phyloP scores from a whole-genome alignment of 2,113 vertebrate species.

The Marmota monax region DNA sequence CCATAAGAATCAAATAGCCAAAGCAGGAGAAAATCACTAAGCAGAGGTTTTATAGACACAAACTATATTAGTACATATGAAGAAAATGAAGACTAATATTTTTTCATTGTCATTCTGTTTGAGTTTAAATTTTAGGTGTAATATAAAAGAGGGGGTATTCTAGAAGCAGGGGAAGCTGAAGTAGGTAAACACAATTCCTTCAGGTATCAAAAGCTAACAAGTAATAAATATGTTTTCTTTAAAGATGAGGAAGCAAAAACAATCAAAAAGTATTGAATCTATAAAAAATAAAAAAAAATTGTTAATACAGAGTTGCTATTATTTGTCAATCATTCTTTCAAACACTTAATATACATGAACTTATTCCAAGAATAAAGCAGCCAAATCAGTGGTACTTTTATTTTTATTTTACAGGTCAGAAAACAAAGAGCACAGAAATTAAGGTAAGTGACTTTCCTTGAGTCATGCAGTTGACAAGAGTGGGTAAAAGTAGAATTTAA shows the following conservation, averaged over 20 bases:
- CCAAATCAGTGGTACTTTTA: neutral
- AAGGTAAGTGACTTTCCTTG: neutral
- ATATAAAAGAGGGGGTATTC: neutral
- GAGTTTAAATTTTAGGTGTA: neutral
- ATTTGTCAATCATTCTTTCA: neutral
- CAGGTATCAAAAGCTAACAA: neutral
- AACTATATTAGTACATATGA: neutral
- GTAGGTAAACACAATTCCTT: neutral
- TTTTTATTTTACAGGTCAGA: neutral
- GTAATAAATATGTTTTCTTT: neutral
- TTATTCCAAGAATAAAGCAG: neutral
- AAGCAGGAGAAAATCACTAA: neutral
- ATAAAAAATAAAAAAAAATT: neutral
- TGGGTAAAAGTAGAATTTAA: neutral
- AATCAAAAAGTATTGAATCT: neutral
- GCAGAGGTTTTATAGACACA: neutral
- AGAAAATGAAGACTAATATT: neutral
- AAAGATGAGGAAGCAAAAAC: neutral
- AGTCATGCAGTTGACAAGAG: neutral
- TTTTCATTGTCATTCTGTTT: neutral
- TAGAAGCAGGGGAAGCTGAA: neutral
- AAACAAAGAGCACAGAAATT: conserved; percentile 13
- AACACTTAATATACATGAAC: neutral
- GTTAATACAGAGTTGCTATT: neutral
- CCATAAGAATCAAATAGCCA: neutral